These are phyloP conservation scores for Rugalucina vietnamica DNA, from an alignment of 2,888 invertebrate genomes.

Conservation along the genomic window DNA sequence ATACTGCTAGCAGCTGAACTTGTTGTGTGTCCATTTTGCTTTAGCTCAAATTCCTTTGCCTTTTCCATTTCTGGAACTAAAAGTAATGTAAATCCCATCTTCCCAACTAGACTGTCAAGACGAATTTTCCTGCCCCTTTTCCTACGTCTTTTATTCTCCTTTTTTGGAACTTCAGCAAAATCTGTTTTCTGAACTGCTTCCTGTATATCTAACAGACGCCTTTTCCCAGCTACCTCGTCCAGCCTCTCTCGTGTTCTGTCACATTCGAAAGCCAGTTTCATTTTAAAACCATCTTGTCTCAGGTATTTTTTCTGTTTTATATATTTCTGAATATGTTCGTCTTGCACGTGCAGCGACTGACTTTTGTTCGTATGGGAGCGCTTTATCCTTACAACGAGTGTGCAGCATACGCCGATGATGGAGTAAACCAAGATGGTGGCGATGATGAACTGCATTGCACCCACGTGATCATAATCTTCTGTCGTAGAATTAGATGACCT, in stretches of 20 bases:
- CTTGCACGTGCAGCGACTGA: constrained; percentile 38
- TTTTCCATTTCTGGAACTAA: neutral
- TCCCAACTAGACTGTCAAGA: neutral
- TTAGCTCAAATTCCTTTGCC: neutral
- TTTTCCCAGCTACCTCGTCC: neutral
- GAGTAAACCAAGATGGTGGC: constrained; percentile 58
- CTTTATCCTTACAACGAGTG: constrained; percentile 45
- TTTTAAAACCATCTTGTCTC: constrained; percentile 24
- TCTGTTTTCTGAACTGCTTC: neutral
- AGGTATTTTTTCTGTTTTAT: constrained; percentile 44
- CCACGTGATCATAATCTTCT: constrained; percentile 33
- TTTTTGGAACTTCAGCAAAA: neutral
- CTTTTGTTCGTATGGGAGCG: constrained; percentile 38
- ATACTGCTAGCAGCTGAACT: neutral
- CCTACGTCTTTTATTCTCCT: neutral
- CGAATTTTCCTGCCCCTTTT: neutral
- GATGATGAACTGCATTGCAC: constrained; percentile 57
- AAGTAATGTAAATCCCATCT: neutral
- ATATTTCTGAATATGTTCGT: constrained; percentile 48
- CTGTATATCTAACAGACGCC: neutral
- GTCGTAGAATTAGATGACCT: neutral
- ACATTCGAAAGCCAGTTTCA: neutral
- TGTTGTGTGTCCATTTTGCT: too few relatives aligned
- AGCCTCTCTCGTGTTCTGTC: neutral
- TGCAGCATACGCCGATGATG: constrained; percentile 51